Base-by-base conservation (phyloP, 2,113 vertebrate species). In the Glaucomys volans region DNA sequence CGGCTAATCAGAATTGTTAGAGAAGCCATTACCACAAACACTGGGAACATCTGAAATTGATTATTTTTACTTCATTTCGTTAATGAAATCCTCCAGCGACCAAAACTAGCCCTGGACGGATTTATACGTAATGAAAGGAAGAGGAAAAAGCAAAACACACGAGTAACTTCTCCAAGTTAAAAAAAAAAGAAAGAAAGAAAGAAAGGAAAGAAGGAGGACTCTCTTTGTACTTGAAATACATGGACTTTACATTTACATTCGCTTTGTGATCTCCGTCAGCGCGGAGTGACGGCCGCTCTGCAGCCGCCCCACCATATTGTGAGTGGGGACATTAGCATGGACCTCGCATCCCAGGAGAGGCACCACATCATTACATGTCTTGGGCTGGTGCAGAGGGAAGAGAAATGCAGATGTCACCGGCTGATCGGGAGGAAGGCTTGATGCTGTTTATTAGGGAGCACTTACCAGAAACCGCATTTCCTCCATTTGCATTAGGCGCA, bases 311-410 rank as follows among this genome's bases (percentile, higher is more conserved):
- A 98, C 98, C 98, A 98, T 98, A 97, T 98, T 98, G 98, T 97
- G 92, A n/a, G 74, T 87, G 50, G 91, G 71, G 95, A 91, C 96
- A 96, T 97, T 98, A 98, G 97, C 98, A 98, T 98, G 98, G 98
- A 47, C 94, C 47, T 98, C 98, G 97, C 98, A 98, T 98, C 98
- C 97, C 96, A 14, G 87, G 93, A 97, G 98, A 97, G 98, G 98
- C 96, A 96, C 96, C 98, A 98, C 98, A 98, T 98, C 98, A 98
- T 98, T 98, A 99, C 98, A 98, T 94, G 98, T 98, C 98, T 98
- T 97, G 98, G 98, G 98, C 98, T 98, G 98, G 98, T 98, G 97
- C 97, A 57, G 81, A 0, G 95, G 97, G 96, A 98, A 98, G 98
- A 98, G 98, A 97, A 98, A 98, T 98, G 98, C 96, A 72, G 98